Evolutionary conservation across 1,140 invertebrate genomes (phyloP).

Genomic region (Hylaeus anthracinus): DNA sequence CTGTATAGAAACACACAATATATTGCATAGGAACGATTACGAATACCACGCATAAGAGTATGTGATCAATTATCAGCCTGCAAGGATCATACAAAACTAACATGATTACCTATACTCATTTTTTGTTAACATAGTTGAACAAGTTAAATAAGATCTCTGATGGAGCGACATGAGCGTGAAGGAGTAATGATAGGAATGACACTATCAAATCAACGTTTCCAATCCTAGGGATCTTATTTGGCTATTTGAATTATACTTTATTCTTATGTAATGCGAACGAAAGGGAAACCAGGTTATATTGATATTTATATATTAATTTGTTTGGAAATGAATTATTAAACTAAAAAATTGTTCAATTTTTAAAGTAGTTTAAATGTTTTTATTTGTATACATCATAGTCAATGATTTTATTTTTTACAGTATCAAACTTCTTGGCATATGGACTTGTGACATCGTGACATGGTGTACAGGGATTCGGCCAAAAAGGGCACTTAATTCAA

Average conservation of each 20-base stretch:
- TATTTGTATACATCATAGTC: background rate
- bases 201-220: too few species aligned
- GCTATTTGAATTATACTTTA: background rate
- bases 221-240: too few species aligned
- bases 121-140: too few species aligned
- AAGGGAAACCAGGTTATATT: slow-evolving; percentile 8
- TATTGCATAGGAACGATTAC: too few species aligned
- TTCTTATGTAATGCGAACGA: slow-evolving; percentile 7
- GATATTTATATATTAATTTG: slow-evolving; percentile 2
- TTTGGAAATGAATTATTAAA: background rate
- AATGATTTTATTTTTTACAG: slow-evolving; percentile 48
- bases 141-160: too few species aligned
- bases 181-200: too few species aligned
- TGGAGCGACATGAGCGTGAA: too few species aligned
- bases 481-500: slow-evolving; percentile 29
- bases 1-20: too few species aligned
- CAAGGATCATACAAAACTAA: too few species aligned
- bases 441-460: slow-evolving; percentile 45
- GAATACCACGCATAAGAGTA: too few species aligned
- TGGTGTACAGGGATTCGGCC: slow-evolving; percentile 14
- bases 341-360: background rate
- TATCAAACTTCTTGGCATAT: slow-evolving; percentile 54
- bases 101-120: too few species aligned
- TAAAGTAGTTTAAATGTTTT: background rate
- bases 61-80: too few species aligned